Conservation (phyloP, 1,140 invertebrate species). For the Ptiloglossa arizonensis region DNA sequence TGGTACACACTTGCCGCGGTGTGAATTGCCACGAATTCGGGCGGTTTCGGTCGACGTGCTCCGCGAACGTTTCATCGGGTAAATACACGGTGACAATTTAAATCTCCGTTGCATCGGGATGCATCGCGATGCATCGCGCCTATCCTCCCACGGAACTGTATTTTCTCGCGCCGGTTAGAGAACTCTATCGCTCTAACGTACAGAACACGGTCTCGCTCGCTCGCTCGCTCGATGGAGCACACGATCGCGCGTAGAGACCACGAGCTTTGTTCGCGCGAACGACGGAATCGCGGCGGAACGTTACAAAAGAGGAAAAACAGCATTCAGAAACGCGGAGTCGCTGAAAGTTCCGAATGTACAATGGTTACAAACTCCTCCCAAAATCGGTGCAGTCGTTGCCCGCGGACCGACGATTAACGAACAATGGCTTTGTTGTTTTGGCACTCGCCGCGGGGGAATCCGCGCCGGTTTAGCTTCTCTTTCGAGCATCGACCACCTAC, state of each 20-base stretch:
- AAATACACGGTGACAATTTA: conserved; percentile 21
- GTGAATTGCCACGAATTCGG: conserved; percentile 20
- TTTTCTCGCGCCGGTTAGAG: not conserved
- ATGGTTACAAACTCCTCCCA: conserved; percentile 9
- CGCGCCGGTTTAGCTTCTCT: conserved; percentile 44
- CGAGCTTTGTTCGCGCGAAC: not conserved
- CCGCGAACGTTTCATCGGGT: conserved; percentile 14
- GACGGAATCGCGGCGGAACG: not conserved
- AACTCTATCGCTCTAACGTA: not conserved
- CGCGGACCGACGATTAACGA: conserved; percentile 40
- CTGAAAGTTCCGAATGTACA: not conserved
- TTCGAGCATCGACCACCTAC: conserved; percentile 37
- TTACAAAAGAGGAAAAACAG: not conserved
- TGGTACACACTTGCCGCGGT: no score
- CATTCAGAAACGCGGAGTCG: not conserved
- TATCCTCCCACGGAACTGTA: conserved; percentile 8
- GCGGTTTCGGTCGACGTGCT: not conserved
- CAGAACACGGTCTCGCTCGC: no score
- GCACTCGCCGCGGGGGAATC: conserved; percentile 49
- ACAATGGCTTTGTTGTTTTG: conserved; percentile 59
- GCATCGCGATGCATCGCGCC: not conserved
- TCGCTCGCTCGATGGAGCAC: not conserved
- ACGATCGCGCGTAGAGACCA: not conserved
- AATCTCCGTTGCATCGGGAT: conserved; percentile 13
- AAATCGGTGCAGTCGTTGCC: conserved; percentile 20